Conservation (phyloP, 2,888 invertebrate genomes). For the Andrena flavipes region DNA sequence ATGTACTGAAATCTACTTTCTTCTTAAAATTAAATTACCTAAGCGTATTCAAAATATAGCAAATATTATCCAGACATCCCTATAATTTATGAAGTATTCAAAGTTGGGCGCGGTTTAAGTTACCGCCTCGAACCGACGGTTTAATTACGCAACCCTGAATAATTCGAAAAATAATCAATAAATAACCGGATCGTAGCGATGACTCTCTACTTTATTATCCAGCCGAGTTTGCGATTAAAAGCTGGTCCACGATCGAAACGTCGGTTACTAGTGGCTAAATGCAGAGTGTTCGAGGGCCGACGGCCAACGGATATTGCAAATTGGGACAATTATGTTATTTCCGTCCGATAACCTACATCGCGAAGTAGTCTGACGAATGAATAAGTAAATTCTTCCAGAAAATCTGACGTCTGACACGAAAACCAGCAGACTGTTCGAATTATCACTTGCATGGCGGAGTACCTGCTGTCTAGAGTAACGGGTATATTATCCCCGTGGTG, state of each 20-base stretch:
- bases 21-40: no score
- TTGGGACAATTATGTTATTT: conserved; percentile 82
- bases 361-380: conserved; percentile 78
- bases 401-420: conserved; percentile 83
- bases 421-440: conserved; percentile 81
- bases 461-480: conserved; percentile 77
- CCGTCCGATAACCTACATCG: conserved; percentile 82
- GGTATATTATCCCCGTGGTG: conserved; percentile 46
- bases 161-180: neutral
- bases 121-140: no score
- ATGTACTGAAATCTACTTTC: no score
- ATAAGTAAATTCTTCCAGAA: conserved; percentile 81
- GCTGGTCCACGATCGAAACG: conserved; percentile 14
- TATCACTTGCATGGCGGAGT: conserved; percentile 82
- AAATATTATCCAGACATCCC: no score
- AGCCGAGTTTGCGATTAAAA: conserved; percentile 25
- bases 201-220: neutral
- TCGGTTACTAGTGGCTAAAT: conserved; percentile 44
- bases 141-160: neutral
- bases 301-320: conserved; percentile 72
- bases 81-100: no score
- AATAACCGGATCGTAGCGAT: neutral
- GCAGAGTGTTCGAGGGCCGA: conserved; percentile 41
- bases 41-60: no score
- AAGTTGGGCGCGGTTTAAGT: no score